Percentiles rank a stretch among this genome's conserved stretches.
Evolutionary conservation across 1,140 invertebrate genomes (phyloP).

Genomic region (Physella acuta): DNA sequence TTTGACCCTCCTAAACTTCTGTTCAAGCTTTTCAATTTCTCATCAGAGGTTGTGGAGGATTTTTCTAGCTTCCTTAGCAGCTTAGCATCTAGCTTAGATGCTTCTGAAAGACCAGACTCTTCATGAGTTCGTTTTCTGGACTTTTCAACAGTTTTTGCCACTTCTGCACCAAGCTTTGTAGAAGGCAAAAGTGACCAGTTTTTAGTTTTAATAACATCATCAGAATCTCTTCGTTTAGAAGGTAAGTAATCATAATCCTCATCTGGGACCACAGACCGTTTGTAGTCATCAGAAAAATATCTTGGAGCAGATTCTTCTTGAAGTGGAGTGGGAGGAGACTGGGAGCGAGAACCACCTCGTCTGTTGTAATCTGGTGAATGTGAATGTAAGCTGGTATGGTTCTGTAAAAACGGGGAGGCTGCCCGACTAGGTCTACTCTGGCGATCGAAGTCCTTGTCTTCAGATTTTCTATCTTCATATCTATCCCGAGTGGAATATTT

Average conservation of each 20-base stretch:
- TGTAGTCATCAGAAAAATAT: slow-evolving; percentile 24
- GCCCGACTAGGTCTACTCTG: slow-evolving; percentile 7
- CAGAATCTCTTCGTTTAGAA: slow-evolving; percentile 9
- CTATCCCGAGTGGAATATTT: slow-evolving; percentile 31
- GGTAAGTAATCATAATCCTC: slow-evolving; percentile 13
- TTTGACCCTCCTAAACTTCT: neutral
- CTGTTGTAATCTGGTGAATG: slow-evolving; percentile 18
- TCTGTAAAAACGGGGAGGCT: slow-evolving; percentile 23
- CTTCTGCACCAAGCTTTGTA: slow-evolving; percentile 28
- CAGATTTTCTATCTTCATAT: slow-evolving; percentile 25
- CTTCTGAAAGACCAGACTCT: slow-evolving; percentile 29
- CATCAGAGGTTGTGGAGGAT: neutral
- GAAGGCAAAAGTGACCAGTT: neutral
- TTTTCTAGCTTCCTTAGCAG: slow-evolving; percentile 29
- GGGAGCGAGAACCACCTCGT: slow-evolving; percentile 27
- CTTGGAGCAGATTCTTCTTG: slow-evolving; percentile 35
- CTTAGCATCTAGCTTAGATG: slow-evolving; percentile 17
- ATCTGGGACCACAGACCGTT: slow-evolving; percentile 10
- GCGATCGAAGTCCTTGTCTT: slow-evolving; percentile 27
- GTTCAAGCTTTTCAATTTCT: neutral
- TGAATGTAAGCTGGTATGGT: slow-evolving; percentile 38
- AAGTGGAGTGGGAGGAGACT: slow-evolving; percentile 43
- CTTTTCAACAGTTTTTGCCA: slow-evolving; percentile 35
- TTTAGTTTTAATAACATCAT: slow-evolving; percentile 1
- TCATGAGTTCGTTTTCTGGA: slow-evolving; percentile 48